Conservation (phyloP, 1,140 invertebrate species). For the Muscidifurax raptorellus region DNA sequence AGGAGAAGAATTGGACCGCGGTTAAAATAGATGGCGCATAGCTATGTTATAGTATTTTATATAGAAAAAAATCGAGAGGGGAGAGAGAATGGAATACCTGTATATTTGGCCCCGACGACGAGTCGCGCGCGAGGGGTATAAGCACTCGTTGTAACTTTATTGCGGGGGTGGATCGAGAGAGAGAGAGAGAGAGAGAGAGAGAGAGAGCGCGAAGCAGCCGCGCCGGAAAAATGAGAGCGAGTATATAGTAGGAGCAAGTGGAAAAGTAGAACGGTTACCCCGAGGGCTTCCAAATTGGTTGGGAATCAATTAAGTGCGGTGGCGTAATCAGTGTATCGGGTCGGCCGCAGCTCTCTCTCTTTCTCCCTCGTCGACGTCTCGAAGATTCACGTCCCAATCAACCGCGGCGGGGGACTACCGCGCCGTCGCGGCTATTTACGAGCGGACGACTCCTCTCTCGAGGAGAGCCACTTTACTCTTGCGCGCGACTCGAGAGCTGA, state of each 20-base stretch:
- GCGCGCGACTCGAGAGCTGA: neutral
- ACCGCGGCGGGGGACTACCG: slow-evolving; percentile 47
- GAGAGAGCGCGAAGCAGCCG: neutral
- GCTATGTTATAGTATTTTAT: no score
- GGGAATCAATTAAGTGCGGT: slow-evolving; percentile 63
- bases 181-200: neutral
- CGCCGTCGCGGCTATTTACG: slow-evolving; percentile 56
- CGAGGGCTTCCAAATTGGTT: slow-evolving; percentile 58
- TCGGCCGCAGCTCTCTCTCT: slow-evolving; percentile 28
- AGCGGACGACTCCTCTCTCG: slow-evolving; percentile 42
- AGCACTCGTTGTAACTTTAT: slow-evolving; percentile 32
- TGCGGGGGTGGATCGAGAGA: neutral
- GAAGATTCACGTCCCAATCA: slow-evolving; percentile 65
- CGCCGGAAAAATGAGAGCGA: slow-evolving; percentile 19
- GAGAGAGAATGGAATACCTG: neutral
- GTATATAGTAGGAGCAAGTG: neutral
- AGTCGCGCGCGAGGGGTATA: neutral
- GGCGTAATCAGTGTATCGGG: slow-evolving; percentile 63
- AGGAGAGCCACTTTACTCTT: neutral
- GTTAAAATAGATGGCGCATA: neutral
- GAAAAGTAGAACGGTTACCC: slow-evolving; percentile 54
- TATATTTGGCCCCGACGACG: neutral
- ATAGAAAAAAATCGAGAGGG: slow-evolving; percentile 11
- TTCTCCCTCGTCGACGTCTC: neutral
- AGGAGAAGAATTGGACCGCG: neutral